A percentile compares a stretch with the other conserved stretches of the same genome.
Conservation (phyloP, 2,888 invertebrate species). For the Polyommatus iphigenia region DNA sequence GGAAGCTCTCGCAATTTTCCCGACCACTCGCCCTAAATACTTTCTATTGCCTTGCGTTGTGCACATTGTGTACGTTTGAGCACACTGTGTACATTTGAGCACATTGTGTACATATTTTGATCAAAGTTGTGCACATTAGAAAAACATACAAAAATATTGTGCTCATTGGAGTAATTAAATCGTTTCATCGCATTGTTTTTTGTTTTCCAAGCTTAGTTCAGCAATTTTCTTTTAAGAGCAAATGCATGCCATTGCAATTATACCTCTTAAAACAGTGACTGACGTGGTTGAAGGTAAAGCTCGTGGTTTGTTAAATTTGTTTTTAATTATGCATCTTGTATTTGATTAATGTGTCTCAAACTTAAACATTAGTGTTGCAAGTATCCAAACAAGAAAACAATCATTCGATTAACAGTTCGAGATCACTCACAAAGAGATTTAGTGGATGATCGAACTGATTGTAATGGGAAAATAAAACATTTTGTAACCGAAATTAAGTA, state of each 20-base stretch:
- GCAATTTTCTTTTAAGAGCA: too few species aligned
- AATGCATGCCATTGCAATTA: too few species aligned
- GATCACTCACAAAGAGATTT: not conserved
- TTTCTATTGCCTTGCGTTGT: slow-evolving; percentile 32
- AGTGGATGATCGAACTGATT: not conserved
- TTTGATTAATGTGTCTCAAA: too few species aligned
- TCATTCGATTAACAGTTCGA: not conserved
- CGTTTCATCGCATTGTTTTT: too few species aligned
- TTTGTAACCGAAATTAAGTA: slow-evolving; percentile 20
- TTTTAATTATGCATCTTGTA: too few species aligned
- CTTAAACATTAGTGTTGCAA: not conserved
- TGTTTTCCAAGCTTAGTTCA: too few species aligned
- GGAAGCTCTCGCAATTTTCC: slow-evolving; percentile 35
- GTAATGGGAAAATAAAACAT: slow-evolving; percentile 29
- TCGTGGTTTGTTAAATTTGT: too few species aligned
- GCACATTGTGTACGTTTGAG: not conserved
- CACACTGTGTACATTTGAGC: not conserved
- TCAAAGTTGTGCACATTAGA: not conserved
- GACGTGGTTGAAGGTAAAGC: too few species aligned
- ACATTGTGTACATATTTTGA: not conserved
- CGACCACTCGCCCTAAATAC: slow-evolving; percentile 31
- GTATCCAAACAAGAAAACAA: not conserved
- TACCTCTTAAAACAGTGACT: too few species aligned
- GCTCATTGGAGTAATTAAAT: too few species aligned
- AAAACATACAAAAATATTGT: too few species aligned